phyloP scores from a whole-genome alignment of 1,140 invertebrate genomes.

The Drosophila watanabei region DNA sequence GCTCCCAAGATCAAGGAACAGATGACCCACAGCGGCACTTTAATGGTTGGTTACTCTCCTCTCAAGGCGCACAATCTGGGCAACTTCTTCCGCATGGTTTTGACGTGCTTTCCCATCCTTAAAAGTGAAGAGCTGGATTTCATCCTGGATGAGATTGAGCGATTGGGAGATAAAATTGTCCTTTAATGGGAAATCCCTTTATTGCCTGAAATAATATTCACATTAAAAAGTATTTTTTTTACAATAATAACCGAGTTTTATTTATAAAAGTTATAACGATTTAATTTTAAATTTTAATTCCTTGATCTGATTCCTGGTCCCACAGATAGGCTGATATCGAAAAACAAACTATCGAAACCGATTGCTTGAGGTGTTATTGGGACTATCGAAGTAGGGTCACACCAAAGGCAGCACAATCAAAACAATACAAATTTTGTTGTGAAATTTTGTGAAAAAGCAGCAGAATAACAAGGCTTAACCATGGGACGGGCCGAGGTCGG shows the following conservation, averaged over 20 bases:
- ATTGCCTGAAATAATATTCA: background rate
- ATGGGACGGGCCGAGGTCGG: slow-evolving; percentile 96
- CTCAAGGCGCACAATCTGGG: slow-evolving; percentile 88
- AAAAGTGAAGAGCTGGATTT: slow-evolving; percentile 65
- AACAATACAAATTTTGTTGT: slow-evolving; percentile 18
- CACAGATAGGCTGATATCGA: slow-evolving; percentile 1
- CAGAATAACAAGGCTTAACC: slow-evolving; percentile 18
- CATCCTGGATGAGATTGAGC: slow-evolving; percentile 79
- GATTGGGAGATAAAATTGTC: slow-evolving; percentile 59
- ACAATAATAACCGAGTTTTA: background rate
- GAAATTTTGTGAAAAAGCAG: slow-evolving; percentile 15
- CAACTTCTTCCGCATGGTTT: slow-evolving; percentile 96
- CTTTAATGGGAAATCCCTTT: background rate
- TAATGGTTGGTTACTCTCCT: slow-evolving; percentile 96
- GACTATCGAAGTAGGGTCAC: background rate
- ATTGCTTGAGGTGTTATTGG: background rate
- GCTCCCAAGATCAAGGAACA: slow-evolving; percentile 94
- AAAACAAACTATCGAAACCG: background rate
- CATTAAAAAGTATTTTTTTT: background rate
- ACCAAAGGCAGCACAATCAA: slow-evolving; percentile 9
- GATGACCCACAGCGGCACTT: slow-evolving; percentile 90
- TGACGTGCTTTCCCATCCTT: slow-evolving; percentile 91
- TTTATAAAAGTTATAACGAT: background rate
- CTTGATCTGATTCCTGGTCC: background rate
- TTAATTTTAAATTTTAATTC: background rate